These are phyloP conservation scores for Eulacestoma nigropectus DNA, from an alignment of 2,113 vertebrate genomes.

Conservation along the genomic window DNA sequence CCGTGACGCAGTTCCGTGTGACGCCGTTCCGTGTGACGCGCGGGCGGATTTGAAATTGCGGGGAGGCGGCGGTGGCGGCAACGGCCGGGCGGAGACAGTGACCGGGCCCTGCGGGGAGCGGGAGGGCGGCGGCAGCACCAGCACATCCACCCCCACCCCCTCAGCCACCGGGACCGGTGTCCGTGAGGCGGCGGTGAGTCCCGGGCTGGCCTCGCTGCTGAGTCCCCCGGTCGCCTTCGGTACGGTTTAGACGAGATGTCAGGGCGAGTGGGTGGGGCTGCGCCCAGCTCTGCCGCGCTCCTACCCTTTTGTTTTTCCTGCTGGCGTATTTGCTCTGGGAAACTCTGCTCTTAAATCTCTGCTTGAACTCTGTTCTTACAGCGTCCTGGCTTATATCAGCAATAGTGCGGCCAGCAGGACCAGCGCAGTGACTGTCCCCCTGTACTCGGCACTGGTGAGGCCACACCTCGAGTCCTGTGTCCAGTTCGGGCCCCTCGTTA, in stretches of 20 bases:
- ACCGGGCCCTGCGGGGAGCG: fast-evolving
- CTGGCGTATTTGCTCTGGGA: fast-evolving
- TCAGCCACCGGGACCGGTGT: neutral
- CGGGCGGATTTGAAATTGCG: constrained; percentile 62
- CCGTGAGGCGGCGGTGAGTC: neutral
- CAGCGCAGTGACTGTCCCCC: too few relatives aligned
- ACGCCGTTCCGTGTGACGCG: neutral
- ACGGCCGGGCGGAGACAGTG: neutral
- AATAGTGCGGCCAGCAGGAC: neutral
- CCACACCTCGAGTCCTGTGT: neutral
- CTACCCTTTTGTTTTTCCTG: too few relatives aligned
- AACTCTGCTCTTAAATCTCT: neutral
- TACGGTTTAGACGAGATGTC: too few relatives aligned
- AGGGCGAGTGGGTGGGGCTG: neutral
- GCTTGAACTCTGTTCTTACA: neutral
- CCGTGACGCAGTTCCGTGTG: neutral
- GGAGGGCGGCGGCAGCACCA: too few relatives aligned
- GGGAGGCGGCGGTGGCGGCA: neutral
- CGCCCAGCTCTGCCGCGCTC: neutral
- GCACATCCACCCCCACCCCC: fast-evolving
- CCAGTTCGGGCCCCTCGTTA: fast-evolving
- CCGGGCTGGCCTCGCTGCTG: neutral
- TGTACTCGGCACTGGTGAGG: neutral
- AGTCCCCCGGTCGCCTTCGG: too few relatives aligned
- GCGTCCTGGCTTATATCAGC: neutral